Base-by-base conservation (phyloP, 2,113 vertebrate species). In the Heteronetta atricapilla region DNA sequence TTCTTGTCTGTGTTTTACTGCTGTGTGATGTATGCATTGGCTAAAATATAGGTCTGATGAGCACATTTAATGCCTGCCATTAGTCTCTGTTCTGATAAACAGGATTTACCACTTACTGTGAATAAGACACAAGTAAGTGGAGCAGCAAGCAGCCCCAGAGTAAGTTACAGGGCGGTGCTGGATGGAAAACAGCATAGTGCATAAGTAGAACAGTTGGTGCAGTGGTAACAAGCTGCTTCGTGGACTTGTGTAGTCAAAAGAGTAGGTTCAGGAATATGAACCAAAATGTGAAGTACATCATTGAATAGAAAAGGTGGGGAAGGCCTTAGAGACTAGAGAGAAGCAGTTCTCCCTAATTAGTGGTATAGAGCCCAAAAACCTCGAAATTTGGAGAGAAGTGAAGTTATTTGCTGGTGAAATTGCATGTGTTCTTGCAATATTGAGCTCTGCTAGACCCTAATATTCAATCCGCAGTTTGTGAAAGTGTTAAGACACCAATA, bases 131-230 rank as follows among this genome's bases (percentile, higher is more conserved):
- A 3, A 18, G 17, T 19, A 64, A 29, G 3, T 36, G 8, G 23
- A 66, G 22, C 18, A 48, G 40, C 21, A 62, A 26, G 53, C 22
- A 56, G 22, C 22, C 17, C 20, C 21, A 31, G 20, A 23, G 29
- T 21, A 18, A 82, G 22, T 69, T 85, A 7, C 0, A 20, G 48
- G 25, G 33, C 52, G 19, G 13, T 66, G n/a, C 36, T 46, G 69
- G 11, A 8, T 72, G 29, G 67, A 72, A 55, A 18, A 70, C 17
- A 84, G 2, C 0, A 0, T 25, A 64, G 38, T 1, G 7, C 28
- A 8, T 42, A 22, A 90, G 42, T 40, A 68, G n/a, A 55, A n/a
- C 3, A 3, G 13, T 17, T 1, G 3, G 5, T 29, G 26, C 52
- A 50, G 38, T n/a, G 58, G 23, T 40, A 82, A 21, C 25, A 48